Evolutionary conservation across 2,888 invertebrate species (phyloP).

Genomic region (Sinelater perroti): DNA sequence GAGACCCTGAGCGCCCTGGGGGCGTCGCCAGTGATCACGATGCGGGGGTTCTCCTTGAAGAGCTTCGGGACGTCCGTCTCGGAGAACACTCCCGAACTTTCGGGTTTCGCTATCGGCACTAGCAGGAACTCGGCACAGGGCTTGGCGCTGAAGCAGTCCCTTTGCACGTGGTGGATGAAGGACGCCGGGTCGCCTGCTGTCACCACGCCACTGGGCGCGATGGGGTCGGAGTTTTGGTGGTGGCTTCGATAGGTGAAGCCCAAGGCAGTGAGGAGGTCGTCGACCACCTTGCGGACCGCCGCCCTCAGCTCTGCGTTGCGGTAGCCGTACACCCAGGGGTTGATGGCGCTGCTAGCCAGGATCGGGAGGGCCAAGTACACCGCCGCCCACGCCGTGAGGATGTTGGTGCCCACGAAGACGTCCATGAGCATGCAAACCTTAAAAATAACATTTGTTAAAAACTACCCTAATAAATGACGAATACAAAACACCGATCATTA

Average conservation of each 20-base stretch:
- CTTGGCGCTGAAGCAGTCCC: slow-evolving; percentile 48
- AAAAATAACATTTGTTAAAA: too few species aligned
- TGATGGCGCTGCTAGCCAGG: slow-evolving; percentile 67
- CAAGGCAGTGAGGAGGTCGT: slow-evolving; percentile 62
- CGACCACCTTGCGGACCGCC: slow-evolving; percentile 66
- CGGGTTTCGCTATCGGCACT: slow-evolving; percentile 57
- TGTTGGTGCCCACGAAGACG: slow-evolving; percentile 63
- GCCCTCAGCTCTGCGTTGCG: slow-evolving; percentile 69
- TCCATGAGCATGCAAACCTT: slow-evolving; percentile 66
- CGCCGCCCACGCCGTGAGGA: slow-evolving; percentile 64
- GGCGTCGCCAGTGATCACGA: slow-evolving; percentile 46
- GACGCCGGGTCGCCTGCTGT: slow-evolving; percentile 58
- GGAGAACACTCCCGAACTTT: slow-evolving; percentile 55
- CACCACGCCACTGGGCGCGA: slow-evolving; percentile 57
- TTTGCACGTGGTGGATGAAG: slow-evolving; percentile 57
- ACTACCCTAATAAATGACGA: too few species aligned
- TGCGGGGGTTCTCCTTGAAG: slow-evolving; percentile 48
- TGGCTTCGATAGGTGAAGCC: slow-evolving; percentile 59
- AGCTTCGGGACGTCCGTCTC: slow-evolving; percentile 44
- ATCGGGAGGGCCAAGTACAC: slow-evolving; percentile 68
- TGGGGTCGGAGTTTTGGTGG: slow-evolving; percentile 50
- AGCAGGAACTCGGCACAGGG: slow-evolving; percentile 55
- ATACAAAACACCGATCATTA: too few species aligned
- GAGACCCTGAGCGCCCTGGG: slow-evolving; percentile 41
- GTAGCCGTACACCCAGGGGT: slow-evolving; percentile 74